These are phyloP conservation scores for Progne subis DNA, from an alignment of 2,113 vertebrate genomes.

Conservation along the genomic window DNA sequence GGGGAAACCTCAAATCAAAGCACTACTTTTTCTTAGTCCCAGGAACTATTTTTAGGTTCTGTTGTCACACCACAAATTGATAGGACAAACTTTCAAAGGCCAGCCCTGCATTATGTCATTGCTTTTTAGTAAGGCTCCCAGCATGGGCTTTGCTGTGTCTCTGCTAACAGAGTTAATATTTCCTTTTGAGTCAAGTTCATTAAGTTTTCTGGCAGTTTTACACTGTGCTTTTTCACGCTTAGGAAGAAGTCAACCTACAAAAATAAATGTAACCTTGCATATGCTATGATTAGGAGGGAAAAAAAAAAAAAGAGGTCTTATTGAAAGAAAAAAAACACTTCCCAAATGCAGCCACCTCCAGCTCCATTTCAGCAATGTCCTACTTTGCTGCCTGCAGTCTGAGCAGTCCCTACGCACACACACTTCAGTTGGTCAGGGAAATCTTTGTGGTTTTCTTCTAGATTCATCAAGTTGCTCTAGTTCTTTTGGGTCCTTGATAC, in stretches of 20 bases:
- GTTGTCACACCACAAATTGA: neutral
- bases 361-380: neutral
- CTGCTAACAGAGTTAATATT: neutral
- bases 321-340: neutral
- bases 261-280: neutral
- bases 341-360: neutral
- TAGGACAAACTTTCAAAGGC: neutral
- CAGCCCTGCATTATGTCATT: neutral
- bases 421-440: fast-evolving
- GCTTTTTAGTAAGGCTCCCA: neutral
- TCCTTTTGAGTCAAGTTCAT: neutral
- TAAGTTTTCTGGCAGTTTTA: neutral
- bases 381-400: neutral
- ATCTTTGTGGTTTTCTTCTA: neutral
- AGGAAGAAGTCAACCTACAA: neutral
- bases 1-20: neutral
- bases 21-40: neutral
- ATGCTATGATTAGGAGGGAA: neutral
- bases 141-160: neutral
- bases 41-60: neutral
- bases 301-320: neutral
- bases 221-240: neutral
- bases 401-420: neutral
- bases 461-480: neutral
- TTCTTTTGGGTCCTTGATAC: neutral